These are phyloP conservation scores for Stegodyphus mimosarum DNA, from an alignment of 1,140 invertebrate species.

Conservation along the genomic window DNA sequence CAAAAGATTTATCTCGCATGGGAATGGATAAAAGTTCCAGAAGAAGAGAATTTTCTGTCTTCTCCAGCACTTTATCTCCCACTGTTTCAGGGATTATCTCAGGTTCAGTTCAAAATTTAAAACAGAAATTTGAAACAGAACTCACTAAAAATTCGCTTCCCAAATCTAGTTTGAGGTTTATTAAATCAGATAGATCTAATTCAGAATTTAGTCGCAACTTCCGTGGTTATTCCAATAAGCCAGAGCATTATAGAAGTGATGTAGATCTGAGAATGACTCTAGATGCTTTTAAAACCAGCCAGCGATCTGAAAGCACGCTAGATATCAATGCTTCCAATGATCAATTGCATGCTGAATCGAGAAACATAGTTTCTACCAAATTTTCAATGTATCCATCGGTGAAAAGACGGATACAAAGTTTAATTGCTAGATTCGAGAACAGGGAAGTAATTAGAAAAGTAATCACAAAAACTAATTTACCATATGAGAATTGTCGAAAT, in stretches of 20 bases:
- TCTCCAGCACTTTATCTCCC: not conserved
- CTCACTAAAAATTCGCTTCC: not conserved
- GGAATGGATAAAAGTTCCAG: not conserved
- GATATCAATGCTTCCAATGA: no score
- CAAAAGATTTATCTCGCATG: not conserved
- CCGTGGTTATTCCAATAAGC: no score
- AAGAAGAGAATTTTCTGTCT: not conserved
- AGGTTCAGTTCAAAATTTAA: constrained; percentile 48
- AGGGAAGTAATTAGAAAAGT: not conserved
- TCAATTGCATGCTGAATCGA: no score
- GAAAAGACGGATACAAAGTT: constrained; percentile 18
- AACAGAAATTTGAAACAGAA: constrained; percentile 17
- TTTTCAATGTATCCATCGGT: not conserved
- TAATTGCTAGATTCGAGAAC: constrained; percentile 18
- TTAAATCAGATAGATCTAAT: no score
- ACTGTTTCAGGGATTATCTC: constrained; percentile 3
- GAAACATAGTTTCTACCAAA: not conserved
- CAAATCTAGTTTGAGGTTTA: no score
- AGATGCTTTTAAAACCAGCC: no score
- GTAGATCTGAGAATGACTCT: no score
- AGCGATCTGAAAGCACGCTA: no score
- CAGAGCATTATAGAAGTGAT: no score
- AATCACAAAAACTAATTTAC: no score
- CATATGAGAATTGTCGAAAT: no score
- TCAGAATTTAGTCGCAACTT: no score